Percentiles rank a stretch among this genome's conserved stretches.
phyloP scores from a whole-genome alignment of 2,888 invertebrate species.

The Microctonus hyperodae region DNA sequence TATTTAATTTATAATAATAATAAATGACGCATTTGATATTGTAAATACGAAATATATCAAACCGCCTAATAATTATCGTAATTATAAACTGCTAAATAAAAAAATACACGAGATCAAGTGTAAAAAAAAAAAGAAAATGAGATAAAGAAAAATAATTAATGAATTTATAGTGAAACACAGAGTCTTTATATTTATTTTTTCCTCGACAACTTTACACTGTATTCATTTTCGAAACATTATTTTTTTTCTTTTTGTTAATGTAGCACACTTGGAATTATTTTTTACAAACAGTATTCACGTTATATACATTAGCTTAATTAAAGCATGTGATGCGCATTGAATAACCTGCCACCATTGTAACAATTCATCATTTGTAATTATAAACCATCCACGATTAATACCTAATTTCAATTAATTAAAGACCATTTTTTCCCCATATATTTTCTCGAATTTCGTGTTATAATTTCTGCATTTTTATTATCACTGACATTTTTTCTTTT shows the following conservation, averaged over 20 bases:
- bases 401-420: neutral
- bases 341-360: neutral
- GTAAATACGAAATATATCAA: neutral
- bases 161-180: constrained; percentile 11
- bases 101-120: neutral
- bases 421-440: neutral
- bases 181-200: neutral
- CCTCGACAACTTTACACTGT: neutral
- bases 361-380: constrained; percentile 8
- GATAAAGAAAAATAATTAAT: neutral
- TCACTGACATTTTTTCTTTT: neutral
- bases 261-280: neutral
- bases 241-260: neutral
- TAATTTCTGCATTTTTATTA: neutral
- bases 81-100: neutral
- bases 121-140: neutral
- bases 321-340: neutral
- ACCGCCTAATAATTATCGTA: neutral
- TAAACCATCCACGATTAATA: neutral
- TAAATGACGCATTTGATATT: neutral
- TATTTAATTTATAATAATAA: neutral
- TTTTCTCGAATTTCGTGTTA: neutral
- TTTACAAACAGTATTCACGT: neutral
- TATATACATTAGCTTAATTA: constrained; percentile 20
- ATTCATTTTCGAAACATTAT: neutral